Base-by-base conservation (phyloP, 1,140 invertebrate species). In the Diorhabda sublineata region DNA sequence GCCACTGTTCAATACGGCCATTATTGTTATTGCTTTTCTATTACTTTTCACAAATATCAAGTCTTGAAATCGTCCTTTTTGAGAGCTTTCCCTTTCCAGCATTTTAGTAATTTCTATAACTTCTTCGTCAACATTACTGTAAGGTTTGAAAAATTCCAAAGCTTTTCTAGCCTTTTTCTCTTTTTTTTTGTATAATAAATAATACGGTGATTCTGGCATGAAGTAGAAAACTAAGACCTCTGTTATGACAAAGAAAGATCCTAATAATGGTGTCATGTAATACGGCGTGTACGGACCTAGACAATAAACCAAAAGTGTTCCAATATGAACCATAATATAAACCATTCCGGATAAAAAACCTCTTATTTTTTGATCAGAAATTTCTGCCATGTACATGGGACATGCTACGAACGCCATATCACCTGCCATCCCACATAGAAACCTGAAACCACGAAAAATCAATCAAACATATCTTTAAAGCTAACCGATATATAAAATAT, bases 1-100 rank as follows among this genome's bases (percentile, higher is more conserved):
- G 68, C 86, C 70, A 44, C 81, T 76, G 80, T 88, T 85, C 52
- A 88, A 76, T 0, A 79, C 80, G 42, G 87, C 73, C 71, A 75
- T 73, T 62, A 75, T 75, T 4, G 68, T 26, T 4, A 75, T 68
- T 7, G 74, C 71, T 47, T 78, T 79, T 64, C 76, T 56, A 62
- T 79, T 79, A 56, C 75, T 76, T 8, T 61, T 67, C 6, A 77
- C 67, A 4, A 74, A n/a, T 58, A 79, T 26, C n/a, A 79, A 61
- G 68, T 79, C 77, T 42, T 69, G 66, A 2, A 66, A 66, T 45
- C 69, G 61, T 58, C 72, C 72, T 43, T 67, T 70, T 71, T 78
- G 68, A 1, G 41, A 62, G 58, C 75, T 73, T 67, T 78, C 76
- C 66, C 72, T 63, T 57, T 71, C 70, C 26, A 79, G 72, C 1